Percentiles rank a stretch among this genome's conserved stretches.
phyloP scores from a whole-genome alignment of 2,888 invertebrate genomes.

The Eupithecia pulchellata region DNA sequence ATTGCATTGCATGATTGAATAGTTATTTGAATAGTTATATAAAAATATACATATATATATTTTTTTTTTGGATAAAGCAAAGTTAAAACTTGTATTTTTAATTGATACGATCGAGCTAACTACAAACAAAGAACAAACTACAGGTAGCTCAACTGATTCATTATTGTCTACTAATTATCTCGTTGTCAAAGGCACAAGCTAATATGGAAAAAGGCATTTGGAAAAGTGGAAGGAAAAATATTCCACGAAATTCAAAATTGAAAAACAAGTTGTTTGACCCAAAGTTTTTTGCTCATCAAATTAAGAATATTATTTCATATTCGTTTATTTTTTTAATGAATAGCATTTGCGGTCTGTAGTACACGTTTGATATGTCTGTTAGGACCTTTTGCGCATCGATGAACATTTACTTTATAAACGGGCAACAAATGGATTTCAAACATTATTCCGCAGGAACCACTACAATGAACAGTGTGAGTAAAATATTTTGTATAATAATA shows the following conservation, averaged over 20 bases:
- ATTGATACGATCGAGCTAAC: too few relatives aligned
- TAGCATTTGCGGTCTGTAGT: too few relatives aligned
- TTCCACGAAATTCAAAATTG: not conserved
- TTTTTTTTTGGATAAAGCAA: too few relatives aligned
- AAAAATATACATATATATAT: too few relatives aligned
- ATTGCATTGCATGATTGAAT: too few relatives aligned
- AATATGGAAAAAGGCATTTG: too few relatives aligned
- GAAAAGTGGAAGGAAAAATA: not conserved
- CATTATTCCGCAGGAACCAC: conserved; percentile 44
- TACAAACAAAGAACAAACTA: too few relatives aligned
- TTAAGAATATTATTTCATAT: not conserved
- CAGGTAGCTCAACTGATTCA: too few relatives aligned
- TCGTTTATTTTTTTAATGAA: not conserved
- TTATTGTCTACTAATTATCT: not conserved
- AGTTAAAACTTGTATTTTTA: too few relatives aligned
- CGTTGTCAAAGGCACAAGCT: not conserved
- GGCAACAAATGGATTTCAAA: conserved; percentile 18
- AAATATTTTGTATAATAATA: not conserved
- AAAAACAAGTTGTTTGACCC: not conserved
- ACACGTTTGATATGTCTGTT: conserved; percentile 7
- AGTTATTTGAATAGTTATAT: too few relatives aligned
- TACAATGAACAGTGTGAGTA: conserved; percentile 57
- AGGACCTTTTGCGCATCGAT: conserved; percentile 38
- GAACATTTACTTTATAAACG: conserved; percentile 43
- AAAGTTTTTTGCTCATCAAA: not conserved